Conservation (phyloP, 2,113 vertebrate species). For the Xiphorhynchus elegans region DNA sequence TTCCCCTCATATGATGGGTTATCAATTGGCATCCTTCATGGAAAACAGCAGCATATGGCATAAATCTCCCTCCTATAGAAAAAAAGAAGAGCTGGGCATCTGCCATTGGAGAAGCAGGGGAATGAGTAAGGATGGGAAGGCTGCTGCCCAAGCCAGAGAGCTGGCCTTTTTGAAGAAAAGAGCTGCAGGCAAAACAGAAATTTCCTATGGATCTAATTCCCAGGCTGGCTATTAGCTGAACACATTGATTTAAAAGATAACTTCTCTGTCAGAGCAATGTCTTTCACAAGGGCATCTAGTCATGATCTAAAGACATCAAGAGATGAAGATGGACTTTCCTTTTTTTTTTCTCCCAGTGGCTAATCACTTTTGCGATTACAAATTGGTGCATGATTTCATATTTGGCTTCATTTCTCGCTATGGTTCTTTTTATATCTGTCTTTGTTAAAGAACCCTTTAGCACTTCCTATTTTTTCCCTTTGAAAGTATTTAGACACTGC, state of each 20-base stretch:
- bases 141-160: background rate
- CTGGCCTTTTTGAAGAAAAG: background rate
- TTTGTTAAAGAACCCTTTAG: slow-evolving; percentile 3
- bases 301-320: background rate
- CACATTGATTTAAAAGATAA: slow-evolving; percentile 11
- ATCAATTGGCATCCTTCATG: background rate
- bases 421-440: background rate
- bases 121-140: background rate
- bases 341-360: background rate
- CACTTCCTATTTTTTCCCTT: background rate
- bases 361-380: slow-evolving; percentile 25
- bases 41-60: background rate
- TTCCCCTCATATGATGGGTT: accelerated
- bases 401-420: slow-evolving; percentile 11
- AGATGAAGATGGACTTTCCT: background rate
- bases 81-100: background rate
- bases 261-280: background rate
- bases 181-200: background rate
- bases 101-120: background rate
- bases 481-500: slow-evolving; percentile 3
- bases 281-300: background rate
- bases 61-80: background rate
- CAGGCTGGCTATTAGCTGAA: slow-evolving; percentile 18
- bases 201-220: slow-evolving; percentile 35
- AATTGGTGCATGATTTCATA: slow-evolving; percentile 37